phyloP scores from a whole-genome alignment of 2,888 invertebrate species.

The Xiphydria camelus region DNA sequence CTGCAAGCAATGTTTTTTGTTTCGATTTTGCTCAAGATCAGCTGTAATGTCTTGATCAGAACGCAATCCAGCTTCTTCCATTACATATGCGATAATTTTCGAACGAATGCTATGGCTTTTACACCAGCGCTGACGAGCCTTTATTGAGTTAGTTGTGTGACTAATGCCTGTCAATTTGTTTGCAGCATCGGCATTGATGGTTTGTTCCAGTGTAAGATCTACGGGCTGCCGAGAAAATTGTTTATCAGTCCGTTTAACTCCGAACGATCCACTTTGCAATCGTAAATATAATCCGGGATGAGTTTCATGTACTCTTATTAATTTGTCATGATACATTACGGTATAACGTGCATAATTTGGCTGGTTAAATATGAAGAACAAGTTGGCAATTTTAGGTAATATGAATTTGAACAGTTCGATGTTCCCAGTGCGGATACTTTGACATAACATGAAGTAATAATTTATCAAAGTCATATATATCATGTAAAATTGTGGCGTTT shows the following conservation, averaged over 20 bases:
- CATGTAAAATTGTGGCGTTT: too few species aligned
- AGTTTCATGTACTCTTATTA: conserved; percentile 35
- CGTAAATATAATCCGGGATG: conserved; percentile 33
- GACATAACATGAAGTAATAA: too few species aligned
- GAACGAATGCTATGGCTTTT: conserved; percentile 3
- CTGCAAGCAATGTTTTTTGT: background rate
- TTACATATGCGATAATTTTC: too few species aligned
- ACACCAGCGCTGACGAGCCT: conserved; percentile 1
- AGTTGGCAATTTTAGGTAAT: conserved; percentile 24
- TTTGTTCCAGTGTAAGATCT: conserved; percentile 45
- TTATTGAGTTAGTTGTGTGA: conserved; percentile 4
- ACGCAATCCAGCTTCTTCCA: too few species aligned
- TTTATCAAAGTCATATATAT: too few species aligned
- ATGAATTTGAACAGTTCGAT: conserved; percentile 24
- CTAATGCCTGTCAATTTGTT: too few species aligned
- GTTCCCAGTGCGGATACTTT: too few species aligned
- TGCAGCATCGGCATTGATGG: too few species aligned
- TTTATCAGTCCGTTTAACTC: conserved; percentile 39
- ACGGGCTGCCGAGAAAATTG: conserved; percentile 37
- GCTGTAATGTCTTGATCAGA: conserved; percentile 4
- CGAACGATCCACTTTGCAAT: conserved; percentile 35
- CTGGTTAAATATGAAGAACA: conserved; percentile 31
- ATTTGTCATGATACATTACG: conserved; percentile 36
- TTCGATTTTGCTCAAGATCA: background rate
- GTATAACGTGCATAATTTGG: conserved; percentile 37